phyloP scores from a whole-genome alignment of 2,888 invertebrate genomes.

The Prostheceraeus crozeri region DNA sequence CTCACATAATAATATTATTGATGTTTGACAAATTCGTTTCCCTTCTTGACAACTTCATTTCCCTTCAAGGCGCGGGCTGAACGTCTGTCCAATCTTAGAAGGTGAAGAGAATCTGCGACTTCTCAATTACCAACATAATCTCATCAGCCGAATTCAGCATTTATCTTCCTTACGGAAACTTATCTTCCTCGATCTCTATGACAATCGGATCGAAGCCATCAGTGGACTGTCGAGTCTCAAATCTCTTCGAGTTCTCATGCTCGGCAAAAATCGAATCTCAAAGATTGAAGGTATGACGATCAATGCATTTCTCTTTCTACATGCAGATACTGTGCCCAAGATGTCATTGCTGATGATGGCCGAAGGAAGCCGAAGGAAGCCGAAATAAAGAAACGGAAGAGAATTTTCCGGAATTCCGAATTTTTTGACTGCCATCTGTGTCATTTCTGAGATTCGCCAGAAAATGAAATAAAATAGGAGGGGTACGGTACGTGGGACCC shows the following conservation, averaged over 20 bases:
- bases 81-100: constrained; percentile 73
- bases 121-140: constrained; percentile 82
- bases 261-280: constrained; percentile 70
- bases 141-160: constrained; percentile 69
- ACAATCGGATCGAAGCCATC: constrained; percentile 83
- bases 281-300: constrained; percentile 33
- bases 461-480: no score
- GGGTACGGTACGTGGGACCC: no score
- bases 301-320: not conserved
- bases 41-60: no score
- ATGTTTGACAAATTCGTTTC: no score
- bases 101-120: constrained; percentile 73
- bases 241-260: constrained; percentile 72
- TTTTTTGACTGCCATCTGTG: no score
- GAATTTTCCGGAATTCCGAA: no score
- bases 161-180: constrained; percentile 66
- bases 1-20: no score
- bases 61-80: constrained; percentile 62
- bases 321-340: constrained; percentile 16
- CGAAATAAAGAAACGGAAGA: no score
- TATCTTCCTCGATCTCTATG: constrained; percentile 84
- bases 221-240: constrained; percentile 69
- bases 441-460: no score
- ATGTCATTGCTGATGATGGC: no score
- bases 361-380: no score